Conservation (phyloP, 64 coral and sea anemone genomes). For the Cladopsammia gracilis region DNA sequence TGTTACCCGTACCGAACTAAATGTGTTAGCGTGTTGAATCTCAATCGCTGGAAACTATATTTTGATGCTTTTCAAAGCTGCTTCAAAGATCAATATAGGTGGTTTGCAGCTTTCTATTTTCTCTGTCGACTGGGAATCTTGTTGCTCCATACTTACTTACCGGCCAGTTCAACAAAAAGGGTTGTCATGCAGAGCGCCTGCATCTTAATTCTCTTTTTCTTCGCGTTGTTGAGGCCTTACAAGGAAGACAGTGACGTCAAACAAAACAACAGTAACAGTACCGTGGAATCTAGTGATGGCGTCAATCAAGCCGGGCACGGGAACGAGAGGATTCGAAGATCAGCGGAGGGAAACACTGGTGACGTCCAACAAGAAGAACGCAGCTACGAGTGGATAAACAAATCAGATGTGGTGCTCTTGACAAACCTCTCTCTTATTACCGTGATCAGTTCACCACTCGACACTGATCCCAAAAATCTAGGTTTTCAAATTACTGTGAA, state of each 20-base stretch:
- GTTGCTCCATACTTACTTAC: constrained; percentile 23
- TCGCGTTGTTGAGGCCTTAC: constrained; percentile 75
- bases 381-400: constrained; percentile 81
- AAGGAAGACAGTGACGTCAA: constrained; percentile 34
- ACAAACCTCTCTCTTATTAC: constrained; percentile 70
- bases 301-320: too few species aligned
- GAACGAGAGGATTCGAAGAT: too few species aligned
- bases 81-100: constrained; percentile 76
- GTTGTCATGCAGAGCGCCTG: constrained; percentile 52
- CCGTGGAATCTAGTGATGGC: too few species aligned
- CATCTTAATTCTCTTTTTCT: constrained; percentile 41
- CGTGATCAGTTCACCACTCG: constrained; percentile 58
- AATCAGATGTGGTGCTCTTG: constrained; percentile 68
- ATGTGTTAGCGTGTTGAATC: constrained; percentile 29
- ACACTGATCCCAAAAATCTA: neutral
- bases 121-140: constrained; percentile 57
- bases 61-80: constrained; percentile 46
- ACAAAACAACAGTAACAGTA: too few species aligned
- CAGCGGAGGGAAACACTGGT: too few species aligned
- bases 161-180: neutral
- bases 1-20: neutral
- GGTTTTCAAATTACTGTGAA: neutral
- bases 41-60: constrained; percentile 1
- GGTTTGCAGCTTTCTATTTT: constrained; percentile 84
- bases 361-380: neutral